A percentile compares a stretch with the other conserved stretches of the same genome.
Evolutionary conservation across 2,797 vertebrate species (phyloP).

Genomic region (Ctenochaetus hawaiiensis): DNA sequence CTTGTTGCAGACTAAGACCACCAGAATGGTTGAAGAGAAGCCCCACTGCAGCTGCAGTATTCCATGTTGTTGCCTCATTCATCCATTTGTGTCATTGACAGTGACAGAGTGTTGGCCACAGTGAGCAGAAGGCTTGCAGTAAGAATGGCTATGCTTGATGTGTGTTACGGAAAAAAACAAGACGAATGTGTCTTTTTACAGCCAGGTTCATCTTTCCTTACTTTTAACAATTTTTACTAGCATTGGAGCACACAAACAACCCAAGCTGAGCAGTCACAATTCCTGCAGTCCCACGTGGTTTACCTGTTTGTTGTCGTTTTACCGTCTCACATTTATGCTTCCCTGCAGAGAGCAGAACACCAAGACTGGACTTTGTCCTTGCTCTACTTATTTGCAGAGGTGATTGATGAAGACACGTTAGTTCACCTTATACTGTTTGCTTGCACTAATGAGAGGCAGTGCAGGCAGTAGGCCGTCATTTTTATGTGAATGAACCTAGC

Average conservation of each 20-base stretch:
- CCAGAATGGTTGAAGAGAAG: background rate
- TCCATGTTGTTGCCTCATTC: background rate
- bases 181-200: background rate
- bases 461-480: slow-evolving; percentile 27
- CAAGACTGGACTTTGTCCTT: background rate
- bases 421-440: slow-evolving; percentile 13
- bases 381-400: slow-evolving; percentile 10
- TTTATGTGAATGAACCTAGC: slow-evolving; percentile 27
- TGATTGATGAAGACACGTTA: slow-evolving; percentile 9
- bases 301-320: background rate
- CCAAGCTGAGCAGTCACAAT: background rate
- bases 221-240: background rate
- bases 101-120: background rate
- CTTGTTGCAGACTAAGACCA: background rate
- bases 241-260: background rate
- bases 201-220: background rate
- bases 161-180: background rate
- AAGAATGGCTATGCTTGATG: background rate
- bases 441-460: slow-evolving; percentile 27
- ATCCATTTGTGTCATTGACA: background rate
- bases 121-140: background rate
- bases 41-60: background rate
- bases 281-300: background rate
- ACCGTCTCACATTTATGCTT: slow-evolving; percentile 9
- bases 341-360: background rate